A percentile compares a stretch with the other conserved stretches of the same genome.
These are phyloP conservation scores for Enteromius fasciolatus DNA, from an alignment of 2,797 vertebrate genomes.

Conservation along the genomic window DNA sequence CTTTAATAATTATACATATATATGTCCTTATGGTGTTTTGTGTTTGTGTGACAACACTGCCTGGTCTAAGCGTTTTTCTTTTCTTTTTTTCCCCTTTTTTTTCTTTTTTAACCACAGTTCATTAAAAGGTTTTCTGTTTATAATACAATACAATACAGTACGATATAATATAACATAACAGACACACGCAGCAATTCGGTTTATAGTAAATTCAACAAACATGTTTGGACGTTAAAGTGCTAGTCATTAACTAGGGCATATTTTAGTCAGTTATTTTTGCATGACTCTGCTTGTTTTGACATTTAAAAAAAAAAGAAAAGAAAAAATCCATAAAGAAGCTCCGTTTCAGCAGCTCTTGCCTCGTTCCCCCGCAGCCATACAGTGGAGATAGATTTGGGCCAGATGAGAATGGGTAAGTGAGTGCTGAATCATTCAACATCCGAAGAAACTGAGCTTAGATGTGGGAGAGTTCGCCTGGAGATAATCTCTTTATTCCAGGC, in stretches of 20 bases:
- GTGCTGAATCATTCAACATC: constrained; percentile 68
- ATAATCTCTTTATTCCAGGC: constrained; percentile 78
- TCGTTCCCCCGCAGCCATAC: constrained; percentile 58
- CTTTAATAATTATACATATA: not conserved
- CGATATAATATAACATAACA: not conserved
- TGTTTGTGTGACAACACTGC: not conserved
- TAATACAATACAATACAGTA: not conserved
- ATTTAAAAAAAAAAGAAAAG: constrained; percentile 5
- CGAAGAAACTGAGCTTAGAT: constrained; percentile 69
- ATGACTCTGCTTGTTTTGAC: constrained; percentile 43
- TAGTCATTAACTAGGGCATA: not conserved
- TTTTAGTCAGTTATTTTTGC: not conserved
- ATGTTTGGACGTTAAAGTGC: not conserved
- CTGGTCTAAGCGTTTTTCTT: not conserved
- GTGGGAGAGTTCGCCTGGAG: constrained; percentile 61
- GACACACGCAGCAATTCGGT: not conserved
- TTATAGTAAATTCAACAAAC: not conserved
- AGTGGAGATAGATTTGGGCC: constrained; percentile 56
- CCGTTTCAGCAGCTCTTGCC: constrained; percentile 58
- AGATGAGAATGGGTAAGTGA: constrained; percentile 60
- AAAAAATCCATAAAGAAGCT: constrained; percentile 28
- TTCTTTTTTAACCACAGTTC: not conserved
- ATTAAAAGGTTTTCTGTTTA: not conserved
- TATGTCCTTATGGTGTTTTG: not conserved
- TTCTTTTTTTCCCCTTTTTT: no score